Conservation (phyloP, 2,113 vertebrate species). For the Tenebrosternarchus preto region DNA sequence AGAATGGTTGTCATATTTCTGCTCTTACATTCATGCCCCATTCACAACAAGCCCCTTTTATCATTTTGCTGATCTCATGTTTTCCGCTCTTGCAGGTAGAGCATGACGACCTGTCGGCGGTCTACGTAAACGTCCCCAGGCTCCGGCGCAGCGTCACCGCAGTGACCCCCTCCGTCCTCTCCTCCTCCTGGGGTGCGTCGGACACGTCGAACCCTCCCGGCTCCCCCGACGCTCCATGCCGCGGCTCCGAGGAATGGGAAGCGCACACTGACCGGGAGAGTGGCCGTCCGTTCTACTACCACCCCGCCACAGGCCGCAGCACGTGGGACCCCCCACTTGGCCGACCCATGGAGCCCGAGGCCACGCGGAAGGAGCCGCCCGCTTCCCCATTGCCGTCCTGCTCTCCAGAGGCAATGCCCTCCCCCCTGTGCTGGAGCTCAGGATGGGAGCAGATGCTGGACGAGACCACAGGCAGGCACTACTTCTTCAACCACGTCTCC, state of each 20-base stretch:
- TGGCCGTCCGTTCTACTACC: slow-evolving; percentile 88
- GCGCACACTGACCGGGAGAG: slow-evolving; percentile 82
- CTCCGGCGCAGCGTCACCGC: slow-evolving; percentile 62
- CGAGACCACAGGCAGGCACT: slow-evolving; percentile 79
- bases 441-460: slow-evolving; percentile 87
- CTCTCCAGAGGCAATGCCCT: slow-evolving; percentile 56
- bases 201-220: background rate
- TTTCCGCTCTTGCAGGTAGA: slow-evolving; percentile 58
- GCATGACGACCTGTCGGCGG: slow-evolving; percentile 64
- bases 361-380: slow-evolving; percentile 47
- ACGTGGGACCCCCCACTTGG: slow-evolving; percentile 87
- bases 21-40: background rate
- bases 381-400: slow-evolving; percentile 48
- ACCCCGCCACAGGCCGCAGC: slow-evolving; percentile 81
- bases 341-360: slow-evolving; percentile 60
- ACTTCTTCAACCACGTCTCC: slow-evolving; percentile 87
- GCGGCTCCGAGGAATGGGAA: slow-evolving; percentile 79
- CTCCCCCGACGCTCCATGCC: slow-evolving; percentile 17
- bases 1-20: background rate
- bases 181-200: slow-evolving; percentile 7
- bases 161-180: rapidly evolving
- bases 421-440: slow-evolving; percentile 61
- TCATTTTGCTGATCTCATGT: background rate
- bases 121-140: slow-evolving; percentile 87
- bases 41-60: too few species aligned